A percentile compares a stretch with the other conserved stretches of the same genome.
Conservation (phyloP, 2,113 vertebrate genomes). For the Dicrurus megarhynchus region DNA sequence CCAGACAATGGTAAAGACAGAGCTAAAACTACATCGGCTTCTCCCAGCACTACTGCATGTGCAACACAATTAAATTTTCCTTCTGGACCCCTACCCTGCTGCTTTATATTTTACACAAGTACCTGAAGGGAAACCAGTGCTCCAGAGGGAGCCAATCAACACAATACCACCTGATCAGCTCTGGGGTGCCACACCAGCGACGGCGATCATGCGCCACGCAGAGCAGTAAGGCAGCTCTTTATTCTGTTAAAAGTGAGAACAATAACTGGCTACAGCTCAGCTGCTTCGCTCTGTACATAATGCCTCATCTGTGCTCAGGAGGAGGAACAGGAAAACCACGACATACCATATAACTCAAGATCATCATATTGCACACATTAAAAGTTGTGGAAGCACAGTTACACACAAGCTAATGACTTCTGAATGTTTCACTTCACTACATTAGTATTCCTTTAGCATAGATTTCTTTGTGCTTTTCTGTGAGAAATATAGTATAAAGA, state of each 20-base stretch:
- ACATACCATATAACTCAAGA: slow-evolving; percentile 15
- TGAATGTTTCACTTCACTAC: slow-evolving; percentile 37
- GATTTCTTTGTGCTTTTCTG: slow-evolving; percentile 29
- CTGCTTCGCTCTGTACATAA: not conserved
- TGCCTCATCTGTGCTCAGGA: not conserved
- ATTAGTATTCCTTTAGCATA: slow-evolving; percentile 56
- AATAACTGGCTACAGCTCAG: not conserved
- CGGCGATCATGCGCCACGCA: not conserved
- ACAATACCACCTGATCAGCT: not conserved
- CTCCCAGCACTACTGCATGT: fast-evolving
- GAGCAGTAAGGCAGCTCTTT: not conserved
- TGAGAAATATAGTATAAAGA: slow-evolving; percentile 34
- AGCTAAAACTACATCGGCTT: not conserved
- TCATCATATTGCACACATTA: not conserved
- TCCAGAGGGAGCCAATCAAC: not conserved
- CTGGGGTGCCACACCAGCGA: fast-evolving
- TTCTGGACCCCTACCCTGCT: not conserved
- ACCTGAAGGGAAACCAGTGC: not conserved
- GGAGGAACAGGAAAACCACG: not conserved
- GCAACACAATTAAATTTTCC: not conserved
- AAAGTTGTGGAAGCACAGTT: slow-evolving; percentile 30
- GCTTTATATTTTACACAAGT: not conserved
- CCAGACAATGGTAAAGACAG: fast-evolving
- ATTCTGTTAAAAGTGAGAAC: not conserved
- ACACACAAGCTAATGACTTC: slow-evolving; percentile 42